A percentile compares a stretch with the other conserved stretches of the same genome.
These are phyloP conservation scores for Syrista parreyssii DNA, from an alignment of 2,888 invertebrate genomes.

Conservation along the genomic window DNA sequence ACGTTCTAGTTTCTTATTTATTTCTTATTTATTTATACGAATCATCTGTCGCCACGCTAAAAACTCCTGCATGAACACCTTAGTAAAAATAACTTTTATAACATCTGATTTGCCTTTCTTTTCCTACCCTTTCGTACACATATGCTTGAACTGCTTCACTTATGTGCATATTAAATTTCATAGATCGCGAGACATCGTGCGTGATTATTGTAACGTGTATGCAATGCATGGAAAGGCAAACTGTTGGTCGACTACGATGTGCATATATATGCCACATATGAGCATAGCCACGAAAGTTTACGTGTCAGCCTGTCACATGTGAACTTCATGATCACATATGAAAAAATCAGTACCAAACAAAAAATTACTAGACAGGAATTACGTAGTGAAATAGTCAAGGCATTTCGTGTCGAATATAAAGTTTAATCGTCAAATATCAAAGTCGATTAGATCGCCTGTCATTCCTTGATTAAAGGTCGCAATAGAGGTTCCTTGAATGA, in stretches of 20 bases:
- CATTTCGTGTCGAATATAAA: not conserved
- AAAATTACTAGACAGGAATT: not conserved
- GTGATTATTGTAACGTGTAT: not conserved
- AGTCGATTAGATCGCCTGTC: not conserved
- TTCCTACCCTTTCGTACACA: not conserved
- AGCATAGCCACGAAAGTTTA: not conserved
- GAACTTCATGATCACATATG: not conserved
- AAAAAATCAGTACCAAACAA: not conserved
- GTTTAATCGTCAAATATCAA: not conserved
- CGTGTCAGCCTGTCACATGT: not conserved
- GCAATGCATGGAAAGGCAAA: not conserved
- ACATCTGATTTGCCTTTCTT: not conserved
- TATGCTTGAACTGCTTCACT: not conserved
- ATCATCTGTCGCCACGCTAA: not conserved
- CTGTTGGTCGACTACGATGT: not conserved
- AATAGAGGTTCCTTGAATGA: not conserved
- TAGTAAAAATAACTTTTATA: not conserved
- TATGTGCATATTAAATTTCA: not conserved
- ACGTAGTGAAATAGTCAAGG: not conserved
- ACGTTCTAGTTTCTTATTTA: not conserved
- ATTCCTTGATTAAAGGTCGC: not conserved
- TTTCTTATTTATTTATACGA: not conserved
- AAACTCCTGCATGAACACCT: not conserved
- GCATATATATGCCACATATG: not conserved
- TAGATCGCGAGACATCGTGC: not conserved